phyloP scores from a whole-genome alignment of 2,888 invertebrate genomes.

The Sarcophaga subvicina region DNA sequence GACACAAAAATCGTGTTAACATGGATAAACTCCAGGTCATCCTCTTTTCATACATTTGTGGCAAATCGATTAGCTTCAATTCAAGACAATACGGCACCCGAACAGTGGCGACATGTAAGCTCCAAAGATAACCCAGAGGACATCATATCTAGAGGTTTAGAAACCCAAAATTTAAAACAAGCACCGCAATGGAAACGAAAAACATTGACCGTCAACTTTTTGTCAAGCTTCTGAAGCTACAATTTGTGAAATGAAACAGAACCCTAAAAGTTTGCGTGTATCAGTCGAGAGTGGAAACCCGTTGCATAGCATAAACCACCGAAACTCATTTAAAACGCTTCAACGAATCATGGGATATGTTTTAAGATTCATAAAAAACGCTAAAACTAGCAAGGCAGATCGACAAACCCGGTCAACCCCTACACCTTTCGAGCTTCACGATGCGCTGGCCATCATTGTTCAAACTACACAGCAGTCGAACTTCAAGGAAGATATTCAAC shows the following conservation, averaged over 20 bases:
- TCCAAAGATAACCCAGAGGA: not conserved
- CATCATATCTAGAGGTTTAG: not conserved
- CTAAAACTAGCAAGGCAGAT: too few relatives aligned
- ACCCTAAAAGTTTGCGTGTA: not conserved
- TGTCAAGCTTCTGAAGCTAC: not conserved
- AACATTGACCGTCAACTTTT: not conserved
- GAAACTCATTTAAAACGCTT: not conserved
- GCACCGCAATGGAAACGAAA: not conserved
- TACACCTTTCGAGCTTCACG: conserved; percentile 4
- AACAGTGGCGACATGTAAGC: too few relatives aligned
- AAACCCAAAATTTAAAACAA: not conserved
- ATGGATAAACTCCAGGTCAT: conserved; percentile 2
- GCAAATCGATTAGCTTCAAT: not conserved
- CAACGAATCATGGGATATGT: not conserved
- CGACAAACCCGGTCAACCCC: not conserved
- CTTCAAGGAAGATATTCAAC: not conserved
- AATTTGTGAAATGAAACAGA: not conserved
- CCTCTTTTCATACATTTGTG: conserved; percentile 11
- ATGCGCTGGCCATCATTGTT: not conserved
- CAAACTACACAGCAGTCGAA: not conserved
- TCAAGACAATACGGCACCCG: not conserved
- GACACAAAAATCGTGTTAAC: not conserved
- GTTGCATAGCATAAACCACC: not conserved
- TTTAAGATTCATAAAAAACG: conserved; percentile 1
- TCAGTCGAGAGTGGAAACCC: not conserved